These are phyloP conservation scores for Melanerpes aurifrons DNA, from an alignment of 2,113 vertebrate species.

Conservation along the genomic window DNA sequence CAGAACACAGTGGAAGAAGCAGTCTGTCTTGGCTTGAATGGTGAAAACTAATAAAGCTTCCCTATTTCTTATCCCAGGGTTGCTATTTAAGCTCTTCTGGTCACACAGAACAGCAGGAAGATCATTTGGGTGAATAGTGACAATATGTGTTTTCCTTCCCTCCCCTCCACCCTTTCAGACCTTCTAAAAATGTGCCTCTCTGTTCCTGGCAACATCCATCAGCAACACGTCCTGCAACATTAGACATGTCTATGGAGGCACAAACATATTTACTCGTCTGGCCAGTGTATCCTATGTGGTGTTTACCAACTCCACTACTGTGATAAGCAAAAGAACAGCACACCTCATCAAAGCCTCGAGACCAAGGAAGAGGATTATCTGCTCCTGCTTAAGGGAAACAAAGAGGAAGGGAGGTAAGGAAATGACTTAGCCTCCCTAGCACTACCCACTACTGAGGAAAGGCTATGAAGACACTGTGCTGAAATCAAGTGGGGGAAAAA, in stretches of 20 bases:
- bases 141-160: not conserved
- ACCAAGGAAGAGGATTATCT: not conserved
- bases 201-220: not conserved
- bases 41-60: not conserved
- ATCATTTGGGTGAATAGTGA: not conserved
- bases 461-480: not conserved
- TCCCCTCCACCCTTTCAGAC: not conserved
- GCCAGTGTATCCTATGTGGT: not conserved
- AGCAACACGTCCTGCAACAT: not conserved
- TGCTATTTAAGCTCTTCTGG: not conserved
- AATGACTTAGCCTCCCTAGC: not conserved
- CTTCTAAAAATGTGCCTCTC: not conserved
- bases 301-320: not conserved
- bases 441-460: not conserved
- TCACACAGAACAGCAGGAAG: not conserved
- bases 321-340: not conserved
- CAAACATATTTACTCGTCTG: not conserved
- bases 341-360: not conserved
- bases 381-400: not conserved
- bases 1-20: not conserved
- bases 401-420: not conserved
- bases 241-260: not conserved
- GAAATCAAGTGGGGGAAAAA: conserved; percentile 15
- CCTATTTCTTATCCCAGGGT: not conserved
- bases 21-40: not conserved